phyloP scores from a whole-genome alignment of 2,797 vertebrate species.

The Fistularia tabacaria region DNA sequence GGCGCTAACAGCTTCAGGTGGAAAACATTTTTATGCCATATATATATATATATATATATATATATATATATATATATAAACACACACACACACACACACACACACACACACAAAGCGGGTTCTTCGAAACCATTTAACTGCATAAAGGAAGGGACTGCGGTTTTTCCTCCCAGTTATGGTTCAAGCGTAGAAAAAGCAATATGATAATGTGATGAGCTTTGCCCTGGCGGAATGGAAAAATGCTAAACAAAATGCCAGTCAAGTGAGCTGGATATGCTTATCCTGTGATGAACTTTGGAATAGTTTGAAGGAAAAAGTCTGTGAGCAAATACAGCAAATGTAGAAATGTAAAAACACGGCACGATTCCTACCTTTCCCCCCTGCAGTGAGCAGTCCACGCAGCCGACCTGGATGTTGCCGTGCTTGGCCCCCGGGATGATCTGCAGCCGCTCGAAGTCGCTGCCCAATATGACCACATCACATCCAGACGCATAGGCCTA shows the following conservation, averaged over 20 bases:
- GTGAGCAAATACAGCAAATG: not conserved
- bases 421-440: constrained; percentile 97
- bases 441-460: constrained; percentile 95
- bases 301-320: not conserved
- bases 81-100: no score
- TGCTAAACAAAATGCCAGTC: not conserved
- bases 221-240: not conserved
- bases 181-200: constrained; percentile 1
- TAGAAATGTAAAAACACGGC: not conserved
- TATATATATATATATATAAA: no score
- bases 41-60: no score
- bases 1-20: no score
- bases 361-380: constrained; percentile 85
- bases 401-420: constrained; percentile 96
- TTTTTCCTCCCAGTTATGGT: not conserved
- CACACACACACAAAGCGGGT: no score
- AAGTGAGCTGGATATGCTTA: not conserved
- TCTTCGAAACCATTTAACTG: no score
- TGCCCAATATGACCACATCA: constrained; percentile 94
- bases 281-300: not conserved
- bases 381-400: constrained; percentile 92
- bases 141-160: no score
- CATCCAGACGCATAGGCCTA: constrained; percentile 97
- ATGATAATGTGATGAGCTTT: not conserved
- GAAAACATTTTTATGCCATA: no score